Percentiles rank a stretch among this genome's conserved stretches.
These are phyloP conservation scores for Chrysolina haemoptera DNA, from an alignment of 2,888 invertebrate genomes.

Conservation along the genomic window DNA sequence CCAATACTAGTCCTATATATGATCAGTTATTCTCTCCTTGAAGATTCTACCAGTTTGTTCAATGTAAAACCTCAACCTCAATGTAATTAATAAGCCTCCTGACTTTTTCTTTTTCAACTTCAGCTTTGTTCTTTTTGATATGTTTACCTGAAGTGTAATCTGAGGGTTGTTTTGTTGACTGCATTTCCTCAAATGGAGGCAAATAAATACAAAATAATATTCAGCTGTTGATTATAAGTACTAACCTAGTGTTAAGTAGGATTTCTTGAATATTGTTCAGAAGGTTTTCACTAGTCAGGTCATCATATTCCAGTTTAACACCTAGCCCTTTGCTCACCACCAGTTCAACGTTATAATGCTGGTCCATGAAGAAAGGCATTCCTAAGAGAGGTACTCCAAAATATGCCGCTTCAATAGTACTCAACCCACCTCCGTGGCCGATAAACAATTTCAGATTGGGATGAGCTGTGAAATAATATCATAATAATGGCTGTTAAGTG, in stretches of 20 bases:
- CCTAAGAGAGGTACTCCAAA: constrained; percentile 53
- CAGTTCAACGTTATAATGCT: constrained; percentile 56
- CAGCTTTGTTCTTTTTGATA: too few relatives aligned
- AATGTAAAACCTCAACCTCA: too few relatives aligned
- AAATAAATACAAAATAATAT: too few relatives aligned
- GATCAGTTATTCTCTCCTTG: too few relatives aligned
- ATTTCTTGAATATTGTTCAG: constrained; percentile 41
- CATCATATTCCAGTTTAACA: constrained; percentile 48
- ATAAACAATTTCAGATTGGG: constrained; percentile 45
- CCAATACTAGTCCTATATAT: too few relatives aligned
- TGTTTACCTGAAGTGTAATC: too few relatives aligned
- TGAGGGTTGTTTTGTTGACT: too few relatives aligned
- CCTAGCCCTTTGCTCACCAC: constrained; percentile 57
- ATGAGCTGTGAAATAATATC: not conserved
- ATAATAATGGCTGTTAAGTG: too few relatives aligned
- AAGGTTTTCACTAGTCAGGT: constrained; percentile 52
- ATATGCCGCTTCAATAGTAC: constrained; percentile 54
- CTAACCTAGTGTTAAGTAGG: not conserved
- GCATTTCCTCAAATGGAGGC: too few relatives aligned
- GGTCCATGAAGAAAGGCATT: constrained; percentile 56
- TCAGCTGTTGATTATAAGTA: not conserved
- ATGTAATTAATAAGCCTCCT: too few relatives aligned
- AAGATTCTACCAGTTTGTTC: too few relatives aligned
- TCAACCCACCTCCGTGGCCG: constrained; percentile 53
- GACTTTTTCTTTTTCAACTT: too few relatives aligned